These are phyloP conservation scores for Cossypha polioptera DNA, from an alignment of 2,797 vertebrate species.

Conservation along the genomic window DNA sequence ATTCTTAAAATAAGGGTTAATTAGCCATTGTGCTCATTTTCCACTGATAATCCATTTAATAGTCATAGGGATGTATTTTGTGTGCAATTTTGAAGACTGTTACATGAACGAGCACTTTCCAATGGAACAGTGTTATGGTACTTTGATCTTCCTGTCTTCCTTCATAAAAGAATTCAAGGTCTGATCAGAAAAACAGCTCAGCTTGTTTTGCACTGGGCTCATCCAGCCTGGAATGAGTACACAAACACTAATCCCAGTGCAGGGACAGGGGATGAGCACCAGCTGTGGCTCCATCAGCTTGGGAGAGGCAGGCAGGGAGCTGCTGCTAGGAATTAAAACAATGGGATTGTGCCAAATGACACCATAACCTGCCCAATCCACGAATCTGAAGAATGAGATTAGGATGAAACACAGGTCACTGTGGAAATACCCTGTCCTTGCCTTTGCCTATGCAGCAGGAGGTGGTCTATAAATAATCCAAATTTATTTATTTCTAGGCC, in stretches of 20 bases:
- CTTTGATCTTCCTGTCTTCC: background rate
- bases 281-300: background rate
- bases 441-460: background rate
- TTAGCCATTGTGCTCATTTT: background rate
- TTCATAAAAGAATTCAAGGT: background rate
- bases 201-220: background rate
- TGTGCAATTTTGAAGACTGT: background rate
- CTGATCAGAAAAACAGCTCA: background rate
- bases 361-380: background rate
- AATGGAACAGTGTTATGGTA: background rate
- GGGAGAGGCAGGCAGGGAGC: background rate
- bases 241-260: background rate
- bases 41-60: background rate
- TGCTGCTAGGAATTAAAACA: background rate
- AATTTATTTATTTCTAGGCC: background rate
- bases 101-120: background rate
- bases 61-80: background rate
- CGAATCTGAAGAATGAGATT: background rate
- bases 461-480: background rate
- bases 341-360: background rate
- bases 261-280: background rate
- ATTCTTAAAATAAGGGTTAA: conserved; percentile 37
- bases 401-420: background rate
- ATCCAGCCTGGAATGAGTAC: background rate
- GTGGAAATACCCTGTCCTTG: background rate